Conservation (phyloP, 2,797 vertebrate species). For the Apogon talboti region DNA sequence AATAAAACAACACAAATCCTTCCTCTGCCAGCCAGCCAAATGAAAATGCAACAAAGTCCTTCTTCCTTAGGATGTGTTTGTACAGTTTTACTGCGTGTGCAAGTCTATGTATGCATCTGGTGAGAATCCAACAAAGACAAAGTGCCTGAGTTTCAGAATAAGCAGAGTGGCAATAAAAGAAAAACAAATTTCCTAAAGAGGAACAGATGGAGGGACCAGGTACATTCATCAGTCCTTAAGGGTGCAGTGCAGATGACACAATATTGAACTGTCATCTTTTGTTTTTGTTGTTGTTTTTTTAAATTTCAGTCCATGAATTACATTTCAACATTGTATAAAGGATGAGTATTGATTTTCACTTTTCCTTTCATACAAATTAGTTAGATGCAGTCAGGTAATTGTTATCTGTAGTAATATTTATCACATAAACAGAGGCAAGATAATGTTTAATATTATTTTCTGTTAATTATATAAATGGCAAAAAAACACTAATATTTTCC, state of each 20-base stretch:
- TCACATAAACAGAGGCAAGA: too few relatives aligned
- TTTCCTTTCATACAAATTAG: not conserved
- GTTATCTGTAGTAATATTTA: too few relatives aligned
- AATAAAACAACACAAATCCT: constrained; percentile 43
- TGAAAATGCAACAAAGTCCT: constrained; percentile 34
- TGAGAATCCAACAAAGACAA: constrained; percentile 28
- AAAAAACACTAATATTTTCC: too few relatives aligned
- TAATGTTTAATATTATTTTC: too few relatives aligned
- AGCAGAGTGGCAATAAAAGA: constrained; percentile 11
- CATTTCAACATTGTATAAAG: not conserved
- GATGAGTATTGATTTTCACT: not conserved
- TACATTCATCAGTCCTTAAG: constrained; percentile 36
- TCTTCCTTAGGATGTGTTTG: constrained; percentile 20
- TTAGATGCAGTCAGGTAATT: not conserved
- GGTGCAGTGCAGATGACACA: constrained; percentile 9
- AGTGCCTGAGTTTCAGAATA: constrained; percentile 25
- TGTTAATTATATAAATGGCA: too few relatives aligned
- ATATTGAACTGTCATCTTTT: not conserved
- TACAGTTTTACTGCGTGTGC: constrained; percentile 29
- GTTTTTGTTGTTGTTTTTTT: constrained; percentile 13
- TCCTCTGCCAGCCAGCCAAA: constrained; percentile 37
- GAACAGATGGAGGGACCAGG: constrained; percentile 20
- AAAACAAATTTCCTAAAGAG: constrained; percentile 18
- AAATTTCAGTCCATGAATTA: not conserved
- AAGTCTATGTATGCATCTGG: constrained; percentile 31